A percentile compares a stretch with the other conserved stretches of the same genome.
phyloP scores from a whole-genome alignment of 2,797 vertebrate species.

The Hirundo rustica region DNA sequence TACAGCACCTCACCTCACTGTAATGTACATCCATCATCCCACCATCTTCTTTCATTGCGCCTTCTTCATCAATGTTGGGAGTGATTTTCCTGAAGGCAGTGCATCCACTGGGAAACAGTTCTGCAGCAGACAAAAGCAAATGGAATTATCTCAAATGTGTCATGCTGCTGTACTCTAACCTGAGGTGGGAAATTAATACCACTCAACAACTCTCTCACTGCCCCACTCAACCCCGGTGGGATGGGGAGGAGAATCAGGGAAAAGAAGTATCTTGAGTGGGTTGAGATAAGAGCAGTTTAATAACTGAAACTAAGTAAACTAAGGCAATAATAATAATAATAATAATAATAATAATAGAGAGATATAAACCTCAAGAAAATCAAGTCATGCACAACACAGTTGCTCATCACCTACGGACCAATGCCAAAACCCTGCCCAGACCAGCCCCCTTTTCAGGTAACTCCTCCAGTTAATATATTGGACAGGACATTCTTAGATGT shows the following conservation, averaged over 20 bases:
- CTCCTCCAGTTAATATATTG: background rate
- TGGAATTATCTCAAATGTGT: background rate
- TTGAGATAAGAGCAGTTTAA: background rate
- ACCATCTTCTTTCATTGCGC: slow-evolving; percentile 95
- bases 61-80: slow-evolving; percentile 94
- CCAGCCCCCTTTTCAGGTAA: background rate
- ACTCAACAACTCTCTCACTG: background rate
- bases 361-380: background rate
- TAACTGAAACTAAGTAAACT: background rate
- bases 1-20: slow-evolving; percentile 83
- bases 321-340: background rate
- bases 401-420: background rate
- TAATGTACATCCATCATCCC: slow-evolving; percentile 98
- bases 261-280: background rate
- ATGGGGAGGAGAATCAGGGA: background rate
- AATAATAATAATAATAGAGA: background rate
- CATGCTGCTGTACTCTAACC: background rate
- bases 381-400: background rate
- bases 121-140: slow-evolving; percentile 69
- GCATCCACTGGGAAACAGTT: slow-evolving; percentile 89
- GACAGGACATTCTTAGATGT: background rate
- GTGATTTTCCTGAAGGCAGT: slow-evolving; percentile 92
- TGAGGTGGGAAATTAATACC: background rate
- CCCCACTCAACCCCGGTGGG: background rate
- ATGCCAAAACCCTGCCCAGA: background rate